Base-by-base conservation (phyloP, 1,140 invertebrate genomes). In the Vollenhovia emeryi region DNA sequence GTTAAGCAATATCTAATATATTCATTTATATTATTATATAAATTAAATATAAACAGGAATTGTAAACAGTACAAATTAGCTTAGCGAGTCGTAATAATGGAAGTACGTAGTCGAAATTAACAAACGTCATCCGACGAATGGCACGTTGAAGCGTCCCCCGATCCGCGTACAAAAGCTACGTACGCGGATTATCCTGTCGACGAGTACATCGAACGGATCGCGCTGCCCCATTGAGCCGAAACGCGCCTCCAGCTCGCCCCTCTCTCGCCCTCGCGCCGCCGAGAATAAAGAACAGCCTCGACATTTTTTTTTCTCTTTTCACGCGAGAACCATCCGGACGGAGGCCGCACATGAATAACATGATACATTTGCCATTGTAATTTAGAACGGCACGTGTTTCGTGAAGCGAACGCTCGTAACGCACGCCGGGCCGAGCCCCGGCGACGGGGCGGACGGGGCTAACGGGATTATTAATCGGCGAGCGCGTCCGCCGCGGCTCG, bases 391-490 rank as follows among this genome's bases (percentile, higher is more conserved):
- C 64, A 55, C 64, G 64, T 71, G 48, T 79, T 50, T 64, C 27
- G n/a, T n/a, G 43, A 78, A 0, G 15, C 21, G n/a, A 45, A 52
- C 33, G 33, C 9, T 68, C 60, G 36, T 33, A n/a, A n/a, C 45
- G 21, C 30, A 21, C 62, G 24, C 24, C 68, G 43, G 7, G 33
- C 15, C 43, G 27, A 24, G 27, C 2, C n/a, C 43, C 43, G 59
- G 13, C 33, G 24, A 3, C 2, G 6, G 18, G n/a, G 21, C n/a
- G 30, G 60, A 52, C 27, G 40, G n/a, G 24, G 11, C 36, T 82
- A 82, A 82, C 78, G 78, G 78, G 66, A 82, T 82, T 82, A 59
- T 80, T 36, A 48, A 66, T 66, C 62, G n/a, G 1, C 36, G 15
- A 66, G 30, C 21, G 30, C 21, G 13, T 71, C 3, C 45, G 13